A percentile compares a stretch with the other conserved stretches of the same genome.
These are phyloP conservation scores for Lanius ludovicianus DNA, from an alignment of 2,113 vertebrate genomes.

Conservation along the genomic window DNA sequence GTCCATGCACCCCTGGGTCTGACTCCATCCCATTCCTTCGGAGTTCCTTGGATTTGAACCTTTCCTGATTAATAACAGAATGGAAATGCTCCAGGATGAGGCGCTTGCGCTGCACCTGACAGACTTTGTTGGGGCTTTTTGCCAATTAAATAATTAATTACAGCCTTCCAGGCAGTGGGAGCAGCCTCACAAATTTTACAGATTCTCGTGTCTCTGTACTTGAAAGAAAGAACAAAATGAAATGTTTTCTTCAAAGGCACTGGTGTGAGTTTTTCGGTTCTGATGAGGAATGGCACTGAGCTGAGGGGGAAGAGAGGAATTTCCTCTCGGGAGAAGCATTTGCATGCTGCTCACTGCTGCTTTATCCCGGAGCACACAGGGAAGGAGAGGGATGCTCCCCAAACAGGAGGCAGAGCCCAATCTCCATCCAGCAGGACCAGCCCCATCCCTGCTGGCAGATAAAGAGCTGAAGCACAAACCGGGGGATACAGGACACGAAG, in stretches of 20 bases:
- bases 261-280: neutral
- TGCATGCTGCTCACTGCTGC: neutral
- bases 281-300: neutral
- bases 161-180: neutral
- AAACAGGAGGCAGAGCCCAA: neutral
- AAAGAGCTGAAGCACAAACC: neutral
- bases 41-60: neutral
- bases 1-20: fast-evolving
- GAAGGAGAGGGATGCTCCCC: neutral
- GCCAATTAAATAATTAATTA: neutral
- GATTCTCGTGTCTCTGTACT: neutral
- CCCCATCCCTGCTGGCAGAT: neutral
- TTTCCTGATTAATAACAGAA: neutral
- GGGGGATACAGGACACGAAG: neutral
- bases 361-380: neutral
- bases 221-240: neutral
- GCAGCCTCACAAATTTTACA: neutral
- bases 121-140: neutral
- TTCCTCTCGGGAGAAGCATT: neutral
- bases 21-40: neutral
- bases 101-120: neutral
- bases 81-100: neutral
- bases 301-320: neutral
- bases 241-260: neutral
- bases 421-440: neutral